Base-by-base conservation (phyloP, 2,888 invertebrate genomes). In the Melipona bicolor region DNA sequence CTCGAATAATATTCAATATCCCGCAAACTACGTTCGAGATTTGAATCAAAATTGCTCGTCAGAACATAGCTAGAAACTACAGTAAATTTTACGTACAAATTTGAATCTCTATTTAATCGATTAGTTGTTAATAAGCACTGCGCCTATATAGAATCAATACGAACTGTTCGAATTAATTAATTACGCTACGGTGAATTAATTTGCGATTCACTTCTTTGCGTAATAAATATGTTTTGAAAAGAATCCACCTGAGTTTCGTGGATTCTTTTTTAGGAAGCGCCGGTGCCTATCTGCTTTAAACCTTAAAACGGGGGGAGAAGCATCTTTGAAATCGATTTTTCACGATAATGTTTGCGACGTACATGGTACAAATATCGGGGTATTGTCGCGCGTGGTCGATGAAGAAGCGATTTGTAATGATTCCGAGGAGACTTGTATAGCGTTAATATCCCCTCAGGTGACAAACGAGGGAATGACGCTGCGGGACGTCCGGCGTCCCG, bases 391-490 rank as follows among this genome's bases (percentile, higher is more conserved):
- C 54, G 64, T 81, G 79, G 79, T 83, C 81, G 86, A 85, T 87
- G 89, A 88, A 87, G 86, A 85, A 90, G 82, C 88, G 87, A 85
- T 91, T 91, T 90, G 79, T 89, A 90, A 90, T 90, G 89, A 90
- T 90, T 87, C 87, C 72, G 79, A 68, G 87, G 82, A 85, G 83
- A 82, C 86, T 89, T 91, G 87, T 91, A 92, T 91, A 87, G 89
- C 89, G 89, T 90, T 92, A 92, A 92, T 93, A 92, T 92, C 91
- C 92, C 91, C 81, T 85, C 84, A 84, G 88, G 88, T 92, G 92
- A 93, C 89, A 93, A 92, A 92, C 90, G 92, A 91, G 89, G 83
- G 87, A 87, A 81, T 77, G 85, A 83, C 89, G 79, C 91, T 81
- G 84, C 85, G 86, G 89, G 90, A 91, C 86, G 87, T 90, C 91